Evolutionary conservation across 2,797 vertebrate genomes (phyloP).

Genomic region (Channallabes apus): DNA sequence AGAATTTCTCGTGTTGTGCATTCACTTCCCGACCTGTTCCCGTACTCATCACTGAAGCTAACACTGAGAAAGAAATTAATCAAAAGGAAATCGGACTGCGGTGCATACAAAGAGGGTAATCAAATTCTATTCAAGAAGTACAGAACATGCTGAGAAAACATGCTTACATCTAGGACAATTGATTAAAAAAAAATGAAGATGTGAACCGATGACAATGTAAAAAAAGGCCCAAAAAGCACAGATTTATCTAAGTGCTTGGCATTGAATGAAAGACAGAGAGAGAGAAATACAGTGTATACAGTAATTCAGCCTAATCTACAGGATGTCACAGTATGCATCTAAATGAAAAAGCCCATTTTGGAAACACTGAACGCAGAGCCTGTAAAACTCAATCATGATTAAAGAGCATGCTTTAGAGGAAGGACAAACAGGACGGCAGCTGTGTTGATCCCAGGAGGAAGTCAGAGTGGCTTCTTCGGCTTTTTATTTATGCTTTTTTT

Average conservation of each 20-base stretch:
- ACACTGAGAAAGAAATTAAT: background rate
- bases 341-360: constrained; percentile 5
- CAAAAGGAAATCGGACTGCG: background rate
- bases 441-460: constrained; percentile 19
- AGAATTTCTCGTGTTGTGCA: background rate
- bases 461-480: background rate
- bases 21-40: background rate
- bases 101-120: background rate
- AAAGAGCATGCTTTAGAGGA: constrained; percentile 1
- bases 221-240: background rate
- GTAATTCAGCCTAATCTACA: background rate
- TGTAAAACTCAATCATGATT: constrained; percentile 17
- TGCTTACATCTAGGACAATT: background rate
- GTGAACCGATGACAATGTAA: background rate
- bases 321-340: constrained; percentile 4
- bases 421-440: constrained; percentile 17
- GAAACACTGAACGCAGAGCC: constrained; percentile 12
- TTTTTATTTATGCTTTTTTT: background rate
- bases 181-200: background rate
- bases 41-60: background rate
- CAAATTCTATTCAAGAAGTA: background rate
- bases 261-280: background rate
- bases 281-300: background rate
- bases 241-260: background rate
- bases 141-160: background rate